Evolutionary conservation across 2,113 vertebrate species (phyloP).

Genomic region (Lycocorax pyrrhopterus): DNA sequence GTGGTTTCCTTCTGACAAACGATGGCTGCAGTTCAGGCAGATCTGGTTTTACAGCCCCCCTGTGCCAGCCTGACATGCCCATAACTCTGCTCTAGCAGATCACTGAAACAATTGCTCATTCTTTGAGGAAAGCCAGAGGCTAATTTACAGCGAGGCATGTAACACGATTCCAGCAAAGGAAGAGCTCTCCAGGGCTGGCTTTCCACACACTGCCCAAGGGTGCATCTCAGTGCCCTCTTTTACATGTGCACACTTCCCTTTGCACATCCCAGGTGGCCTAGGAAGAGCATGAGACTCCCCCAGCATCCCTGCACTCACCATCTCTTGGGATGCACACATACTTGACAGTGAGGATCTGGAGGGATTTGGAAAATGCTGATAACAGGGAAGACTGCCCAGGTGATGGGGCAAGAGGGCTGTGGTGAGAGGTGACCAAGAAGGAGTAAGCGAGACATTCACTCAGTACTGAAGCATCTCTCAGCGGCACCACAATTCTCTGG

Average conservation of each 20-base stretch:
- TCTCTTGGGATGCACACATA: accelerated
- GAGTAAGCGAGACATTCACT: accelerated
- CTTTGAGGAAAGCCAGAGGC: background rate
- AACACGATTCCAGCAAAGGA: background rate
- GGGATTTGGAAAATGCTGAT: background rate
- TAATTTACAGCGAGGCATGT: background rate
- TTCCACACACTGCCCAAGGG: background rate
- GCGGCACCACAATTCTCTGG: background rate
- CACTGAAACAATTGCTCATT: background rate
- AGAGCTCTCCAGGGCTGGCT: background rate
- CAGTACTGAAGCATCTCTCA: background rate
- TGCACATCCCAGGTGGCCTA: background rate
- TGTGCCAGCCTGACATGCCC: conserved; percentile 31
- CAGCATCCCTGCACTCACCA: background rate
- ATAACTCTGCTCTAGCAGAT: conserved; percentile 26
- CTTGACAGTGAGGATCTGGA: background rate
- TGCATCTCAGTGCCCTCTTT: background rate
- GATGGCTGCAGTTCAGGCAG: background rate
- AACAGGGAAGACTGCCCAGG: background rate
- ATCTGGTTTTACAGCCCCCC: conserved; percentile 42
- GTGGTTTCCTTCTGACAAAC: conserved; percentile 18
- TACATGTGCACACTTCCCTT: background rate
- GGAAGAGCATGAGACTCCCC: background rate
- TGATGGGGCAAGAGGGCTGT: background rate
- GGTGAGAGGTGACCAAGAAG: background rate